Conservation (phyloP, 2,888 invertebrate species). For the Horisme vitalbata region DNA sequence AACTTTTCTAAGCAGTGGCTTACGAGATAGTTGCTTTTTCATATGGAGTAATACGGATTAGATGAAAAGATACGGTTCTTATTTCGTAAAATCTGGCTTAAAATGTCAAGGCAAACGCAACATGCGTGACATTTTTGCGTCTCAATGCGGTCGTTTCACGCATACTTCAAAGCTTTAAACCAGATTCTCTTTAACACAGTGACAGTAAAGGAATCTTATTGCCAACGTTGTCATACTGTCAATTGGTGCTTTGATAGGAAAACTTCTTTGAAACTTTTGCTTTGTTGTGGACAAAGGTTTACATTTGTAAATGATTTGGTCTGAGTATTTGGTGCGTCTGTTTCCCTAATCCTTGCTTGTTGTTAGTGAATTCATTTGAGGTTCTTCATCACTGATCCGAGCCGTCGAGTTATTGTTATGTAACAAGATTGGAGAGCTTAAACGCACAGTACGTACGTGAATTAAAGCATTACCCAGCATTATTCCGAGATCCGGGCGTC, state of each 20-base stretch:
- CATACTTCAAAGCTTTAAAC: constrained; percentile 33
- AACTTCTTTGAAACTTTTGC: constrained; percentile 32
- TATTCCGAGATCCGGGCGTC: constrained; percentile 21
- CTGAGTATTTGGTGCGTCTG: constrained; percentile 18
- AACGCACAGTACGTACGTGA: constrained; percentile 25
- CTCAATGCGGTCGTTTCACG: constrained; percentile 25
- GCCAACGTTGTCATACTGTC: constrained; percentile 34
- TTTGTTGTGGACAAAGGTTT: constrained; percentile 31
- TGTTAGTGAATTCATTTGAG: constrained; percentile 29
- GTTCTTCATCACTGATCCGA: constrained; percentile 23
- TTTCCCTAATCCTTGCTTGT: constrained; percentile 16
- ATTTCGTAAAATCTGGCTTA: constrained; percentile 15
- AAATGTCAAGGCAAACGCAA: constrained; percentile 12
- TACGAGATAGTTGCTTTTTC: constrained; percentile 14
- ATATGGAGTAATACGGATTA: constrained; percentile 18
- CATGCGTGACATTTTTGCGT: constrained; percentile 26
- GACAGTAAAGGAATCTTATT: constrained; percentile 29
- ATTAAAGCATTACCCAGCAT: constrained; percentile 25
- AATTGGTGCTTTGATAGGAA: constrained; percentile 32
- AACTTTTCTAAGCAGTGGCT: constrained; percentile 19
- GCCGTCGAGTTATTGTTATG: constrained; percentile 36
- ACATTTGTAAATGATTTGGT: constrained; percentile 29
- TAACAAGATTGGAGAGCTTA: constrained; percentile 38
- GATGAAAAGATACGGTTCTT: constrained; percentile 17
- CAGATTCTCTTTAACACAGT: constrained; percentile 29